Conservation (phyloP, 2,888 invertebrate species). For the Apodemia mormo region DNA sequence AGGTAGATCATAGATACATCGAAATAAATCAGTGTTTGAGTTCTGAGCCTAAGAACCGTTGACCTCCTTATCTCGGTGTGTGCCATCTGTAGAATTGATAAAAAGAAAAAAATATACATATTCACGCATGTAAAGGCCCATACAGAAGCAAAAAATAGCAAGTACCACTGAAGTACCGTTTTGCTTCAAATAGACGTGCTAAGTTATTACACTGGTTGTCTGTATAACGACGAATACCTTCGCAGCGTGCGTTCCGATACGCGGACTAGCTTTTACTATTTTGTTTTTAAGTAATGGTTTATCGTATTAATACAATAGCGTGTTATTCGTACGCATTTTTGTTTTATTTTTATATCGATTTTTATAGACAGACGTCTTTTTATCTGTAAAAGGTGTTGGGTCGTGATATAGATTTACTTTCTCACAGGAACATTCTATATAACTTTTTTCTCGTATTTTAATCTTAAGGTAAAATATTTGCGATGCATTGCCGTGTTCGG, state of each 20-base stretch:
- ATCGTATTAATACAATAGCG: conserved; percentile 61
- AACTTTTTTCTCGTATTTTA: too few relatives aligned
- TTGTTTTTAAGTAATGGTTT: conserved; percentile 47
- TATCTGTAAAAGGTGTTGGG: conserved; percentile 7
- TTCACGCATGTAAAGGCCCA: not conserved
- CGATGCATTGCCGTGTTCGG: too few relatives aligned
- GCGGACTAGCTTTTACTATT: conserved; percentile 45
- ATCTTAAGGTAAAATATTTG: too few relatives aligned
- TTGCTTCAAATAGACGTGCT: conserved; percentile 21
- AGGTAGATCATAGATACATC: too few relatives aligned
- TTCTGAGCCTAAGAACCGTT: not conserved
- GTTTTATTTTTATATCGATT: conserved; percentile 16
- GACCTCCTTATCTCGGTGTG: not conserved
- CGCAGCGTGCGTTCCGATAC: conserved; percentile 42
- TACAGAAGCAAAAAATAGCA: conserved; percentile 15
- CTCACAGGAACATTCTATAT: not conserved
- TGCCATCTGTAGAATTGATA: not conserved
- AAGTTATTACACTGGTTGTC: conserved; percentile 25
- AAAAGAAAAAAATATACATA: not conserved
- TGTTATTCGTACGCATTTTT: conserved; percentile 22
- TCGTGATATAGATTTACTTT: conserved; percentile 13
- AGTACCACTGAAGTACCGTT: conserved; percentile 27
- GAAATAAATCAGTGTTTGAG: not conserved
- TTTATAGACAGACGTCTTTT: conserved; percentile 17
- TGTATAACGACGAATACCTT: conserved; percentile 31